Evolutionary conservation across 2,113 vertebrate genomes (phyloP), one percentile per base, ranked within the genome.

Genomic region (Sisor rabdophorus): DNA sequence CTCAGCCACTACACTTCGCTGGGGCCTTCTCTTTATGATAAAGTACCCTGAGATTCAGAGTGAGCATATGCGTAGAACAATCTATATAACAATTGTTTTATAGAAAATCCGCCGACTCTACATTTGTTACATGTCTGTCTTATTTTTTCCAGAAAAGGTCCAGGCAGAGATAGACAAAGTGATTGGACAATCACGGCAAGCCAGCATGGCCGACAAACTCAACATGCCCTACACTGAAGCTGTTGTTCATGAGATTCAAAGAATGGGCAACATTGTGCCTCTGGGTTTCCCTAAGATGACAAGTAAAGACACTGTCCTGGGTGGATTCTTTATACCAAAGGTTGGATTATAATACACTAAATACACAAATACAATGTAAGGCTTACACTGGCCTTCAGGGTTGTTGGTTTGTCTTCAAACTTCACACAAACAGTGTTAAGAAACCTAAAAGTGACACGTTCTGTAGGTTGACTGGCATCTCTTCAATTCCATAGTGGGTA

Each of bases 21-120:
- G 92, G 93, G 92, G 75, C 64, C 63, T 94, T 40, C 82, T 93
- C 0, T 93, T 77, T 3, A 86, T 93, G 91, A 89, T 86, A n/a
- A 9, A 56, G 0, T 0, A 91, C 12, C 92, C 90, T 0, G 88
- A 91, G 72, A 83, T 92, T 64, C 93, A 93, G 86, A 88, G 92
- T 93, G 44, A 75, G 54, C 16, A 11, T 1, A 48, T 55, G 20
- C 13, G 58, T 50, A 50, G 13, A 52, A 11, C 9, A 50, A 11
- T 50, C 26, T 36, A 69, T 69, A 19, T 52, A 64, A 26, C 7
- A 48, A 9, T 36, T 36, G 7, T 36, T 36, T 4, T 0, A 48
- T 16, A 64, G 32, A 44, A 20, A 13, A 15, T 16, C 11, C 22
- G 11, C 7, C 44, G 12, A 48, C 3, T 50, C 16, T 26, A n/a